These are phyloP conservation scores for Drosophila auraria DNA, from an alignment of 1,140 invertebrate species.

Conservation along the genomic window DNA sequence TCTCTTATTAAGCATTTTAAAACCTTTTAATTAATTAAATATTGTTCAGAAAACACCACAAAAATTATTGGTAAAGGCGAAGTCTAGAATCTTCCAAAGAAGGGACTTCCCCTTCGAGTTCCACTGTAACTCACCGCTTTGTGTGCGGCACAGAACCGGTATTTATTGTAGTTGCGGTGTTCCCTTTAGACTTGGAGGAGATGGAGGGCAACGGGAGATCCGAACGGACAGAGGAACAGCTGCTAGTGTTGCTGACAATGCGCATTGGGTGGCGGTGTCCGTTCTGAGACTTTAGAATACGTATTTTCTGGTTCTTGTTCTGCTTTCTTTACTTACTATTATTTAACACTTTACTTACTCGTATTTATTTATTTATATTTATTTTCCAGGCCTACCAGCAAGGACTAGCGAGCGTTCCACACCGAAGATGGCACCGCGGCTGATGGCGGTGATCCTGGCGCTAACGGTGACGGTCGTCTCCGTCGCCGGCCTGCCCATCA, in stretches of 20 bases:
- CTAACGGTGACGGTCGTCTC: constrained; percentile 15
- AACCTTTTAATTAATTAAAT: not conserved
- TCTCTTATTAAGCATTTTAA: too few species aligned
- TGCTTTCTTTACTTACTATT: not conserved
- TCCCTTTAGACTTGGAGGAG: not conserved
- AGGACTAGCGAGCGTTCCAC: constrained; percentile 4
- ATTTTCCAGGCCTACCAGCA: constrained; percentile 6
- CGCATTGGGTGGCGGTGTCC: constrained; percentile 20
- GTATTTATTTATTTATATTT: not conserved
- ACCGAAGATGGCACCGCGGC: constrained; percentile 17
- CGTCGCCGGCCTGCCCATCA: constrained; percentile 64
- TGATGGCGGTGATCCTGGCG: constrained; percentile 24
- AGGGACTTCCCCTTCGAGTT: not conserved
- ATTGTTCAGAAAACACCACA: not conserved
- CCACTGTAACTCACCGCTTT: constrained; percentile 12
- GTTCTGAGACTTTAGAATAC: not conserved
- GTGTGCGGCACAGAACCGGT: constrained; percentile 38
- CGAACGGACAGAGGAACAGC: constrained; percentile 15
- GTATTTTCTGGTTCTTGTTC: not conserved
- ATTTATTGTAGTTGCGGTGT: constrained; percentile 5
- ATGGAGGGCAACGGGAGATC: constrained; percentile 3
- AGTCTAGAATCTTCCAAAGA: not conserved
- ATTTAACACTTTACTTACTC: not conserved
- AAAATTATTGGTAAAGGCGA: too few species aligned
- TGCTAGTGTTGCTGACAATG: constrained; percentile 22